Percentiles rank a stretch among this genome's conserved stretches.
Conservation (phyloP, 37 sponge, comb jelly and placozoan species). For the Agelas oroides region DNA sequence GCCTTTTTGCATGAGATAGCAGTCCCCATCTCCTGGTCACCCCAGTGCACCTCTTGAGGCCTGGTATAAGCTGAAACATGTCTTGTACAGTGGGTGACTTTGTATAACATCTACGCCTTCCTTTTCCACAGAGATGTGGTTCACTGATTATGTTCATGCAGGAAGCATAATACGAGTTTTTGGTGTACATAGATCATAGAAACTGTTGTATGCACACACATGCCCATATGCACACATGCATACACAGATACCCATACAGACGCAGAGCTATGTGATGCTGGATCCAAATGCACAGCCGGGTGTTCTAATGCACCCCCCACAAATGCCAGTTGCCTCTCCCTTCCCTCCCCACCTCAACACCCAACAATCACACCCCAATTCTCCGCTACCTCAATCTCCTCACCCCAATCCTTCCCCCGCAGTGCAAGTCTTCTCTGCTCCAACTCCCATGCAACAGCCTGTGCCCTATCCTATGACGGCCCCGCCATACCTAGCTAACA, state of each 20-base stretch:
- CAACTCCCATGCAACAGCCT: slow-evolving; percentile 12
- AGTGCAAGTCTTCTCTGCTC: neutral
- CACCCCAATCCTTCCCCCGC: neutral
- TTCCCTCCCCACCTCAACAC: slow-evolving; percentile 34
- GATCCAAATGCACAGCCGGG: neutral
- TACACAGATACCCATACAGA: neutral
- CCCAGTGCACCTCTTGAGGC: too few species aligned
- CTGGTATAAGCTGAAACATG: too few species aligned
- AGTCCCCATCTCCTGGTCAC: too few species aligned
- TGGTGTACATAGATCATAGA: too few species aligned
- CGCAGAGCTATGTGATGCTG: neutral
- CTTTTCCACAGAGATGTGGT: too few species aligned
- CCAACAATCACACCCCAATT: slow-evolving; percentile 30
- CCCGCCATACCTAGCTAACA: neutral
- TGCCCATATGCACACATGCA: too few species aligned
- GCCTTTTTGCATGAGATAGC: too few species aligned
- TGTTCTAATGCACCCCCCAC: neutral
- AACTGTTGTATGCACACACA: too few species aligned
- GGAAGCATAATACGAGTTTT: too few species aligned
- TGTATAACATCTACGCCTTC: too few species aligned
- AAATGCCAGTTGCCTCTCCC: slow-evolving; percentile 3
- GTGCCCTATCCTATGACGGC: neutral
- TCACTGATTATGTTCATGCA: too few species aligned
- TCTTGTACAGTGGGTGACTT: too few species aligned
- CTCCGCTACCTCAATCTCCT: slow-evolving; percentile 49